phyloP scores from a whole-genome alignment of 2,797 vertebrate species.

The Sebastes matsubarae region DNA sequence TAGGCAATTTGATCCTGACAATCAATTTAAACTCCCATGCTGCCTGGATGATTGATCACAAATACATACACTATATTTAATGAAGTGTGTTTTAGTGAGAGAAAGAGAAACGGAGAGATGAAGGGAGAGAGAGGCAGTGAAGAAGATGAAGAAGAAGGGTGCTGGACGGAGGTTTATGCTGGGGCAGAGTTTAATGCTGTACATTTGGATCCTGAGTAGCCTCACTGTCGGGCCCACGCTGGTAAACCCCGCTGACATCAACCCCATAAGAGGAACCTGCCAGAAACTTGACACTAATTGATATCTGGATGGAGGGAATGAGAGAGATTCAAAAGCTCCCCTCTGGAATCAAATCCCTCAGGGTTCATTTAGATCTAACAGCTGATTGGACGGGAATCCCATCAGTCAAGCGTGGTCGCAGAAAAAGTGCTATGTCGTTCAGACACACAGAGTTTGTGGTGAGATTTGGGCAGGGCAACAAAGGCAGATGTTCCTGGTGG shows the following conservation, averaged over 20 bases:
- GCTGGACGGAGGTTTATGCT: background rate
- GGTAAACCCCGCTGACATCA: slow-evolving; percentile 7
- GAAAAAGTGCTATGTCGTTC: background rate
- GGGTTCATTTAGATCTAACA: background rate
- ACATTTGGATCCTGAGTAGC: background rate
- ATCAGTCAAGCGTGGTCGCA: background rate
- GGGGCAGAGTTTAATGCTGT: background rate
- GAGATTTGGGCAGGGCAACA: background rate
- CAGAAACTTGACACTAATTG: slow-evolving; percentile 23
- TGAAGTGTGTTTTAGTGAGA: slow-evolving; percentile 23
- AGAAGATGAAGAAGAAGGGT: background rate
- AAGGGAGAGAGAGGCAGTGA: background rate
- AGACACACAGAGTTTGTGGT: background rate
- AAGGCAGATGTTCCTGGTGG: background rate
- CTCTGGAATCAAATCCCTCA: background rate
- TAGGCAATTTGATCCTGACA: slow-evolving; percentile 39
- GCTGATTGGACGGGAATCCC: background rate
- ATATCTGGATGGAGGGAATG: background rate
- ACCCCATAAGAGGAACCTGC: background rate
- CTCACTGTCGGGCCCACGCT: background rate
- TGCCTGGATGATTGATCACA: slow-evolving; percentile 38
- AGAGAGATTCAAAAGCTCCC: background rate
- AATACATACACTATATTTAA: slow-evolving; percentile 53
- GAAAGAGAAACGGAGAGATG: background rate
- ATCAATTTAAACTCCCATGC: slow-evolving; percentile 42